Conservation (phyloP, 2,797 vertebrate species). For the Pangasius macronema region DNA sequence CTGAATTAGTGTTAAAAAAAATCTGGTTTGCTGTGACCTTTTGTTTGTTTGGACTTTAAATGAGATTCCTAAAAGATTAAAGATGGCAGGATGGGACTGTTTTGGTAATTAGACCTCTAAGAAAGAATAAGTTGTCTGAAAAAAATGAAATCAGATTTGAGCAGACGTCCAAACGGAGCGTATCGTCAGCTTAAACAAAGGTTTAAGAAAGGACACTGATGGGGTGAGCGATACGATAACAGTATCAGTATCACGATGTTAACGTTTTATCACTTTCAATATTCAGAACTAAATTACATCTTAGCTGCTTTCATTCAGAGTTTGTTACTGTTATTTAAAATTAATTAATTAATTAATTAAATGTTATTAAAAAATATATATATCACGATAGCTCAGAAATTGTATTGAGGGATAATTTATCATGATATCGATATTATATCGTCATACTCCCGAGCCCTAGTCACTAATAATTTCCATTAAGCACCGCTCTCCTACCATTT, state of each 20-base stretch:
- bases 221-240: background rate
- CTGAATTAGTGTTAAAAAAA: background rate
- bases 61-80: background rate
- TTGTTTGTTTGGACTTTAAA: background rate
- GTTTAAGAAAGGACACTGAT: background rate
- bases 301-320: background rate
- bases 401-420: background rate
- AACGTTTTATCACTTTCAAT: background rate
- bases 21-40: conserved; percentile 2
- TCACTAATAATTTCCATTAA: background rate
- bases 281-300: background rate
- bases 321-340: background rate
- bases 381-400: background rate
- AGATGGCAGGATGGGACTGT: background rate
- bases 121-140: background rate
- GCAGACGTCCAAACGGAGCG: background rate
- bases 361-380: background rate
- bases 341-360: background rate
- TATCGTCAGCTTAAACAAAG: background rate
- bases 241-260: background rate
- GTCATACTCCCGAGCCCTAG: background rate
- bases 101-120: background rate
- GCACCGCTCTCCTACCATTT: too few species aligned
- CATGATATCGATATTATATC: background rate
- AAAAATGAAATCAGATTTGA: background rate